Base-by-base conservation (phyloP, 2,888 invertebrate genomes). In the Patella depressa region DNA sequence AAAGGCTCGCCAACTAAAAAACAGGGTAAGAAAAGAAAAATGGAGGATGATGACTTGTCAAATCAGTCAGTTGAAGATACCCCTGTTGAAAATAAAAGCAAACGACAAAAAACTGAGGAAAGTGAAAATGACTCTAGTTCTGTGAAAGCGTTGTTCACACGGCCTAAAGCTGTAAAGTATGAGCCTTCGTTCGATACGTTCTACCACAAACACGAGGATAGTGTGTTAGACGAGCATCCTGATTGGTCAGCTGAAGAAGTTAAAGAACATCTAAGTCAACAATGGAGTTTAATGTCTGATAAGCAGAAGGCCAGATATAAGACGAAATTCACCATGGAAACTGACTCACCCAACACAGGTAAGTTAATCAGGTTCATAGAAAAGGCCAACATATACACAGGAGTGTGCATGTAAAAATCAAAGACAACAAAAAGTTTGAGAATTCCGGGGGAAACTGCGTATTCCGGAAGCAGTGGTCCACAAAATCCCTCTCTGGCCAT, bases 181-280 rank as follows among this genome's bases (percentile, higher is more conserved):
- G 87, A 88, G 34, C 87, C 85, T 1, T 85, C 85, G 0, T 91
- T 90, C 86, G 87, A 88, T 9, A 88, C 89, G 14, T 91, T 89
- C 82, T 88, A 87, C 82, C 83, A 87, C 76, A 89, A 89, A 77
- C 86, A 88, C 77, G 78, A 87, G 9, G 88, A 88, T 19, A 82
- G 81, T 74, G 87, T 90, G 19, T 78, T 84, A n/a, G 81, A 82
- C 34, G 88, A 90, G 70, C 89, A 91, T 79, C 89, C 91, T 9
- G 87, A 87, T 11, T 88, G 87, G 78, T 85, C 84, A 34, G 88
- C 88, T 11, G 84, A 83, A 1, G 84, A 83, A 76, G 80, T 92
- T 11, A 81, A 85, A 24, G 86, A 88, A 74, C 85, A 84, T 71
- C 83, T 90, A 69, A 78, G 86, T 71, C 86, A 87, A 75, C 87